Percentiles rank a stretch among this genome's conserved stretches.
phyloP scores from a whole-genome alignment of 92 coral and sea anemone species.

The Hydrozoanthus gracilis region DNA sequence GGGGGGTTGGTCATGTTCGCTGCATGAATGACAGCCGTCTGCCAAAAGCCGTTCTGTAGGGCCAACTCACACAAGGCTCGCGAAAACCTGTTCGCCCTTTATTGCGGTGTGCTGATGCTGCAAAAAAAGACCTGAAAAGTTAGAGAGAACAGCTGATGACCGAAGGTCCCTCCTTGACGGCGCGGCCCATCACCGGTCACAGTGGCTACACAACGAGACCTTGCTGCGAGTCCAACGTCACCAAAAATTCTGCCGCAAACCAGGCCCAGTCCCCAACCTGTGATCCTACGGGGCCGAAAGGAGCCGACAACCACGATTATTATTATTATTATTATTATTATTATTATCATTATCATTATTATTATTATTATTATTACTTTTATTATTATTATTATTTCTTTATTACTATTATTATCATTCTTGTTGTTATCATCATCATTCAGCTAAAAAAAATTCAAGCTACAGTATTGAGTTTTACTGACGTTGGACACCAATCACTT shows the following conservation, averaged over 20 bases:
- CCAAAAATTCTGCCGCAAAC: no score
- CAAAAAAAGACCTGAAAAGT: neutral
- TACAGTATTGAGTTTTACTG: no score
- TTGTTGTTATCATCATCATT: no score
- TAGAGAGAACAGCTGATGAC: neutral
- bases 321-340: no score
- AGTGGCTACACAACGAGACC: neutral
- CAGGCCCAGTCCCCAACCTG: no score
- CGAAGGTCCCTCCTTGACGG: neutral
- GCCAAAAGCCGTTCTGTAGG: neutral
- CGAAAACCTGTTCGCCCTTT: neutral
- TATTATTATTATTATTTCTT: no score
- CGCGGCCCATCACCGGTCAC: neutral
- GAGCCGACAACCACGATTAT: neutral
- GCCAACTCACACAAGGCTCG: neutral
- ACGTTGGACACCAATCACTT: no score
- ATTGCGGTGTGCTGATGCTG: neutral
- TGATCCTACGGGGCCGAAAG: neutral
- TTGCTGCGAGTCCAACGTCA: no score
- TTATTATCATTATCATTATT: no score
- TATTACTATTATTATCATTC: no score
- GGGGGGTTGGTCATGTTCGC: neutral
- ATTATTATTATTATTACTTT: no score
- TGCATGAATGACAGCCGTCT: neutral
- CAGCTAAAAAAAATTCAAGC: no score